Base-by-base conservation (phyloP, 2,888 invertebrate species). In the Willowsia nigromaculata region DNA sequence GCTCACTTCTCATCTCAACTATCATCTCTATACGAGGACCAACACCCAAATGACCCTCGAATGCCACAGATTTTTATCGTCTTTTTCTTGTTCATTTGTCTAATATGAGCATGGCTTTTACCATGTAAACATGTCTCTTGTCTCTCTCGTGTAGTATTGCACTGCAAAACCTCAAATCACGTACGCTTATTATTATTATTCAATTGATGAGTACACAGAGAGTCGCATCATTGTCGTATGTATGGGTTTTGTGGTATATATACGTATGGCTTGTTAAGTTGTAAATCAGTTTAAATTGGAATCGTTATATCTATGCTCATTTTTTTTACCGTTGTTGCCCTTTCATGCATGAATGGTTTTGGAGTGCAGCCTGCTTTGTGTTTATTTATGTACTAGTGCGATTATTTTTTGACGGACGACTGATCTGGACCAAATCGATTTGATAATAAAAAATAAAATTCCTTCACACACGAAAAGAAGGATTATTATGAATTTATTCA, bases 1-100 rank as follows among this genome's bases (percentile, higher is more conserved):
- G 22, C 56, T 3, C 25, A 56, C 50, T 37, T 59, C 53, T 50
- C 33, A 80, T 37, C 59, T 22, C 22, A 74, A 50, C 50, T 2
- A 56, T 11, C 30, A 71, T 13, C 9, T 11, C 37, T 37, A 6
- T 43, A 59, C 9, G 43, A 81, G 59, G 47, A 90, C 91, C 91
- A 91, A 92, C 91, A 92, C 91, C 91, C 91, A 91, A 87, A 85
- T 89, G 91, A 91, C 91, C 91, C 91, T 92, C 91, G 89, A 90
- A 92, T 92, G 90, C 90, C 91, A 90, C 50, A 74, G 76, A 85
- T 74, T 84, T 88, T 80, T 76, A 88, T 74, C 82, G n/a, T 30
- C 50, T 33, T 40, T 56, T 65, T 65, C 76, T 78, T 78, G 7
- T 65, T 65, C 65, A 65, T 65, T 65, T 65, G 65, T 65, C 25